Conservation (phyloP, 2,888 invertebrate genomes). For the Hylaea fasciaria region DNA sequence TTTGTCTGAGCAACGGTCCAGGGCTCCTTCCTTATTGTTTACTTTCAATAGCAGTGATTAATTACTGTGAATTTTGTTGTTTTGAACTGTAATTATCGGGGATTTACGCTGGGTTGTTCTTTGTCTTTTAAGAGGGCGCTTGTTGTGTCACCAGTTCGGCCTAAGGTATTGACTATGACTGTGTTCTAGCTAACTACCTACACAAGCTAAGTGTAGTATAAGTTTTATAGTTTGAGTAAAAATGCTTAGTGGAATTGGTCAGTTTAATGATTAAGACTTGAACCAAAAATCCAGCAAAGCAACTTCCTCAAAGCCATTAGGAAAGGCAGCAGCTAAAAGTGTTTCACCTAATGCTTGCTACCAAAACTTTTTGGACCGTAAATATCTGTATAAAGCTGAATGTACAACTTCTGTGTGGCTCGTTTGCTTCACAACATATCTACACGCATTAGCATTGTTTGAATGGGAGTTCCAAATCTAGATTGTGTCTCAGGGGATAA, state of each 20-base stretch:
- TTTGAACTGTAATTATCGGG: slow-evolving; percentile 35
- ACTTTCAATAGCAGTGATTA: slow-evolving; percentile 69
- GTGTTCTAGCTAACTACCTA: too few species aligned
- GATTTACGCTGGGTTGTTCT: slow-evolving; percentile 5
- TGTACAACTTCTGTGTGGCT: slow-evolving; percentile 16
- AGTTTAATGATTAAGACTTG: too few species aligned
- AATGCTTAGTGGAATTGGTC: neutral
- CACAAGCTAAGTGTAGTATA: too few species aligned
- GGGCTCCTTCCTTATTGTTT: slow-evolving; percentile 62
- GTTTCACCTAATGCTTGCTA: slow-evolving; percentile 45
- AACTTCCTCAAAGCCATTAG: slow-evolving; percentile 51
- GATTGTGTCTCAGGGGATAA: slow-evolving; percentile 6
- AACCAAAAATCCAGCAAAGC: slow-evolving; percentile 43
- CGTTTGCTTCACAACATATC: slow-evolving; percentile 18
- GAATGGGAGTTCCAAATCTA: slow-evolving; percentile 26
- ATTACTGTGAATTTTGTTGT: slow-evolving; percentile 44
- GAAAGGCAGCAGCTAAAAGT: slow-evolving; percentile 41
- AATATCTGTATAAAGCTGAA: slow-evolving; percentile 15
- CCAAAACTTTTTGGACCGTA: slow-evolving; percentile 40
- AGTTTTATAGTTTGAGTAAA: too few species aligned
- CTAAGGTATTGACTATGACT: neutral
- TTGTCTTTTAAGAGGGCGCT: slow-evolving; percentile 12
- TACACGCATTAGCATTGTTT: slow-evolving; percentile 22
- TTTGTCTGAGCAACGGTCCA: slow-evolving; percentile 58
- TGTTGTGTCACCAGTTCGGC: neutral